A percentile compares a stretch with the other conserved stretches of the same genome.
Conservation (phyloP, 2,113 vertebrate genomes). For the Chloropsis cyanopogon region DNA sequence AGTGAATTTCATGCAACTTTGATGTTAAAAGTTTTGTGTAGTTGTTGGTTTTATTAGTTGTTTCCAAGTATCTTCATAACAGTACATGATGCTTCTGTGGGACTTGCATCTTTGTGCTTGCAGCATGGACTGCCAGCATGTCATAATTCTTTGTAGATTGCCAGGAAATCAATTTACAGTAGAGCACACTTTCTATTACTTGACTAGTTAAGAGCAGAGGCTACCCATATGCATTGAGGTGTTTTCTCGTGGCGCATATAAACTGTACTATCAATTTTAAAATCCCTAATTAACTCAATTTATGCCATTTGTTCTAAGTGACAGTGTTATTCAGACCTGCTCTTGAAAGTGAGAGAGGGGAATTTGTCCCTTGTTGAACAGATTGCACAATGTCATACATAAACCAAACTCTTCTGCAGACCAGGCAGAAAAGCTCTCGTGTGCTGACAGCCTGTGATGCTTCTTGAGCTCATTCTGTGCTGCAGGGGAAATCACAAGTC, state of each 20-base stretch:
- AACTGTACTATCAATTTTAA: background rate
- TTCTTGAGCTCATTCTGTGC: background rate
- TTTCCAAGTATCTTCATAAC: background rate
- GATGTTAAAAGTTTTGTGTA: background rate
- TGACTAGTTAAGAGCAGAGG: background rate
- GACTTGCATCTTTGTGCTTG: background rate
- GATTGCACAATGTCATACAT: background rate
- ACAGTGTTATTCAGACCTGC: background rate
- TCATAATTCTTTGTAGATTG: background rate
- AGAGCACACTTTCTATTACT: background rate
- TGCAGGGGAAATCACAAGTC: background rate
- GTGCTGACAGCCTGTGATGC: background rate
- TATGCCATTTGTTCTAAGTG: background rate
- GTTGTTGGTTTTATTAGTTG: background rate
- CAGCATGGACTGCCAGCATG: background rate
- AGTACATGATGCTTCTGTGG: background rate
- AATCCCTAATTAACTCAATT: background rate
- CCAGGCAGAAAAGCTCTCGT: background rate
- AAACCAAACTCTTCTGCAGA: background rate
- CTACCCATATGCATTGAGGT: background rate
- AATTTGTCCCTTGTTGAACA: background rate
- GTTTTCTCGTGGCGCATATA: background rate
- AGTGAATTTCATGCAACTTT: background rate
- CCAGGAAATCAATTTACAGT: background rate
- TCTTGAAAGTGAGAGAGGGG: background rate